Evolutionary conservation across 1,140 invertebrate genomes (phyloP).

Genomic region (Pachypeltis micranthus): DNA sequence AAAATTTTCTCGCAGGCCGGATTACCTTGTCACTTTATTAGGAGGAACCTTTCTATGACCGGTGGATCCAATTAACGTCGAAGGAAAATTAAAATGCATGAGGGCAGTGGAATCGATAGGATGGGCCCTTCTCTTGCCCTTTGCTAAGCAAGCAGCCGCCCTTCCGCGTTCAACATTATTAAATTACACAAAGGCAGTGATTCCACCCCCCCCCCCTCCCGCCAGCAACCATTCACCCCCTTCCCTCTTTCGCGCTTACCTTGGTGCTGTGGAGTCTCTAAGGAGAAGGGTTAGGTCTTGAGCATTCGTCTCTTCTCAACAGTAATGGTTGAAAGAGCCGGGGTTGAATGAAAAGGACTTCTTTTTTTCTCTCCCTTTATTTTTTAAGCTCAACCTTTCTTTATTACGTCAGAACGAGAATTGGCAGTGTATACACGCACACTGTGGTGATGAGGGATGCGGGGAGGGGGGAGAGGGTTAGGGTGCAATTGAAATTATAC

Average conservation of each 20-base stretch:
- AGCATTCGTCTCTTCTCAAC: not conserved
- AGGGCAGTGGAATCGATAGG: not conserved
- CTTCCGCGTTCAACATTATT: constrained; percentile 2
- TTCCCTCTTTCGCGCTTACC: not conserved
- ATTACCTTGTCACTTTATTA: too few relatives aligned
- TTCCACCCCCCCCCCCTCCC: constrained; percentile 14
- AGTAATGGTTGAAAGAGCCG: not conserved
- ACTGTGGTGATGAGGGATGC: too few relatives aligned
- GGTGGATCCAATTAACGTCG: not conserved
- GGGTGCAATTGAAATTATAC: constrained; percentile 4
- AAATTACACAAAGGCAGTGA: constrained; percentile 10
- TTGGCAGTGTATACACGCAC: constrained; percentile 6
- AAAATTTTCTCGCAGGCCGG: too few relatives aligned
- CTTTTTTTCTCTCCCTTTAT: too few relatives aligned
- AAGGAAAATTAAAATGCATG: constrained; percentile 4
- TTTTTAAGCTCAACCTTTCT: not conserved
- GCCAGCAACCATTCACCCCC: not conserved
- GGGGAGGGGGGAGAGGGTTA: too few relatives aligned
- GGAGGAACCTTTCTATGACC: not conserved
- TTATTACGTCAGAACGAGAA: not conserved
- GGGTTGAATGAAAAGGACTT: not conserved
- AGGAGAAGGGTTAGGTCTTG: not conserved
- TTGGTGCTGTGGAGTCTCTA: not conserved
- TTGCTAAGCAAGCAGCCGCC: not conserved
- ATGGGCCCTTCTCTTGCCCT: not conserved